phyloP scores from a whole-genome alignment of 2,113 vertebrate genomes.

The Neopipo cinnamomea region DNA sequence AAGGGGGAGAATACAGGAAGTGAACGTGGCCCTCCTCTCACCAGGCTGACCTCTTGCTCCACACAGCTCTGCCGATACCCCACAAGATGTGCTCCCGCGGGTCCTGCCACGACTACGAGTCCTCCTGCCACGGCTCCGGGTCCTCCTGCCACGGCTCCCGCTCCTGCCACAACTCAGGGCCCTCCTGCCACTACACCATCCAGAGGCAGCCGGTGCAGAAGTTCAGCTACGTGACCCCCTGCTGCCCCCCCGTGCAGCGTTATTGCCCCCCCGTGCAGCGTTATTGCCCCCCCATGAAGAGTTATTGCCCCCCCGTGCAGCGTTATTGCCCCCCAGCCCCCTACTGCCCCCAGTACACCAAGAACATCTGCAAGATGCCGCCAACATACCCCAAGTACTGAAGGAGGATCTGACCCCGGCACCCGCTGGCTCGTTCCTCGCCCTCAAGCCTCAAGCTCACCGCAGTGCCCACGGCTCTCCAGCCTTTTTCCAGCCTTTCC shows the following conservation, averaged over 20 bases:
- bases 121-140: neutral
- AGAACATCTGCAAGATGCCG: neutral
- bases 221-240: neutral
- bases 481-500: neutral
- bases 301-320: neutral
- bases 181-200: slow-evolving; percentile 6
- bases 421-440: accelerated
- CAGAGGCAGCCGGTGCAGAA: slow-evolving; percentile 3
- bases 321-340: neutral
- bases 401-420: accelerated
- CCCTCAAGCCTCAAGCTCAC: accelerated
- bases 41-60: accelerated
- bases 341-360: neutral
- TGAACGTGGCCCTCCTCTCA: neutral
- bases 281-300: neutral
- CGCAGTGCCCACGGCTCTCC: accelerated
- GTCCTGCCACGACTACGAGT: neutral
- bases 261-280: neutral
- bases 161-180: neutral
- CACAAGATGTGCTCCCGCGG: slow-evolving; percentile 6
- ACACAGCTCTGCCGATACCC: neutral
- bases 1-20: accelerated
- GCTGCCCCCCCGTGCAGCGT: accelerated
- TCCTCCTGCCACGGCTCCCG: neutral
- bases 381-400: neutral